phyloP scores from a whole-genome alignment of 2,888 invertebrate species.

The Petrophora chlorosata region DNA sequence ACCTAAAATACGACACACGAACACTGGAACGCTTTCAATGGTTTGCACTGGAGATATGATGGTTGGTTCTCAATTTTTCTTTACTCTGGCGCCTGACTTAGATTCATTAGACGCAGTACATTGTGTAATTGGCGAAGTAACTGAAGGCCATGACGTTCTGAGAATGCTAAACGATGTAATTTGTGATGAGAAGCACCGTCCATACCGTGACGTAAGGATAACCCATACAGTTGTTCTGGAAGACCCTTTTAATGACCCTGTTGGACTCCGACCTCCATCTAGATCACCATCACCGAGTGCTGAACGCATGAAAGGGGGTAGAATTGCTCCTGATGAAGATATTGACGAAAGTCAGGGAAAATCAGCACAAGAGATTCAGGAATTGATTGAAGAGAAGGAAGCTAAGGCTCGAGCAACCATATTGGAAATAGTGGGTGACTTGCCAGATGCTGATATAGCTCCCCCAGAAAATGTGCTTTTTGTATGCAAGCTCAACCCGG shows the following conservation, averaged over 20 bases:
- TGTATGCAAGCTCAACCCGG: conserved; percentile 99
- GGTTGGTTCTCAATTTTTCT: conserved; percentile 97
- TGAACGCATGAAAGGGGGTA: conserved; percentile 91
- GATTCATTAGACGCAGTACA: conserved; percentile 95
- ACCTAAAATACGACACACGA: conserved; percentile 95
- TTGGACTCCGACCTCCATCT: conserved; percentile 89
- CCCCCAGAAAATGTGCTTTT: conserved; percentile 99
- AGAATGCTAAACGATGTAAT: conserved; percentile 96
- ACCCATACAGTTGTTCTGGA: conserved; percentile 98
- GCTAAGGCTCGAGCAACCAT: conserved; percentile 98
- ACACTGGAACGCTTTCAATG: conserved; percentile 95
- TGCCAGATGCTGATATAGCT: conserved; percentile 98
- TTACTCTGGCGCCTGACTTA: conserved; percentile 94
- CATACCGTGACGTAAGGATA: conserved; percentile 97
- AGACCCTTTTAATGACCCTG: conserved; percentile 97
- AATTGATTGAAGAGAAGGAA: conserved; percentile 94
- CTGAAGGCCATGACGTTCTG: conserved; percentile 95
- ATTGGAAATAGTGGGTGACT: conserved; percentile 98
- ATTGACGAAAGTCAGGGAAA: conserved; percentile 95
- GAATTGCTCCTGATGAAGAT: conserved; percentile 96
- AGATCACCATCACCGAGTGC: conserved; percentile 95
- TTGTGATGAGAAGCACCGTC: conserved; percentile 94
- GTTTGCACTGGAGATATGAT: conserved; percentile 96
- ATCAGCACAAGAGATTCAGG: conserved; percentile 92
- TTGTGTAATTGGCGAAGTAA: conserved; percentile 97